Percentiles rank a stretch among this genome's conserved stretches.
Evolutionary conservation across 2,797 vertebrate genomes (phyloP).

Genomic region (Amazona ochrocephala): DNA sequence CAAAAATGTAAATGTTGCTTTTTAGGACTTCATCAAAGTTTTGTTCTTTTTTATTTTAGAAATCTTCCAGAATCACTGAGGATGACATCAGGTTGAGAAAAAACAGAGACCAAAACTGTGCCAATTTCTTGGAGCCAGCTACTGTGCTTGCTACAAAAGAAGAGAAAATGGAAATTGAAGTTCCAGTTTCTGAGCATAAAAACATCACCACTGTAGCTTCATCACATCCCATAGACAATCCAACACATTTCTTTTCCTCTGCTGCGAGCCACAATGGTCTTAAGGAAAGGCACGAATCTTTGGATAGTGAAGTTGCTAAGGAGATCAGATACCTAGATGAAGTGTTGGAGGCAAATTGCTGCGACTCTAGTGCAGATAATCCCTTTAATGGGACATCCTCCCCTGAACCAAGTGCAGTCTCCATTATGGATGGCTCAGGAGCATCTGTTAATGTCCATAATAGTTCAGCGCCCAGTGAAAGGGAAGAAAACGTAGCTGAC

Average conservation of each 20-base stretch:
- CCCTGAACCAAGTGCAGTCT: conserved; percentile 66
- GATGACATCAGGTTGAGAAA: conserved; percentile 87
- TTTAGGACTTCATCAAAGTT: conserved; percentile 12
- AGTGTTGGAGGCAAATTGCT: conserved; percentile 91
- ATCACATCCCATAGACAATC: conserved; percentile 74
- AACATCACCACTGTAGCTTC: conserved; percentile 72
- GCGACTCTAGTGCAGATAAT: conserved; percentile 82
- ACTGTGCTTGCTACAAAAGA: conserved; percentile 80
- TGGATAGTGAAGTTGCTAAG: conserved; percentile 90
- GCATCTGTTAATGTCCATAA: conserved; percentile 72
- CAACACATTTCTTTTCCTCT: conserved; percentile 78
- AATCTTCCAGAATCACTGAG: conserved; percentile 83
- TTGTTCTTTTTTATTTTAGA: conserved; percentile 78
- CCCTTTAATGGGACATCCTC: conserved; percentile 85
- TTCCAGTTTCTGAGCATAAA: conserved; percentile 81
- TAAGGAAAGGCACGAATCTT: conserved; percentile 80
- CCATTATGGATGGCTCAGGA: conserved; percentile 72
- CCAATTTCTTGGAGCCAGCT: conserved; percentile 86
- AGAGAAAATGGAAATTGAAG: conserved; percentile 90
- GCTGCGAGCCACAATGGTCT: conserved; percentile 80
- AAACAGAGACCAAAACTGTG: conserved; percentile 83
- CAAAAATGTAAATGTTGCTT: neutral
- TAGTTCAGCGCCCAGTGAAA: conserved; percentile 62
- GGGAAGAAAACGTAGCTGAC: conserved; percentile 62
- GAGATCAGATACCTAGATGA: conserved; percentile 95